Conservation (phyloP, 2,797 vertebrate species). For the Notolepis coatsorum region DNA sequence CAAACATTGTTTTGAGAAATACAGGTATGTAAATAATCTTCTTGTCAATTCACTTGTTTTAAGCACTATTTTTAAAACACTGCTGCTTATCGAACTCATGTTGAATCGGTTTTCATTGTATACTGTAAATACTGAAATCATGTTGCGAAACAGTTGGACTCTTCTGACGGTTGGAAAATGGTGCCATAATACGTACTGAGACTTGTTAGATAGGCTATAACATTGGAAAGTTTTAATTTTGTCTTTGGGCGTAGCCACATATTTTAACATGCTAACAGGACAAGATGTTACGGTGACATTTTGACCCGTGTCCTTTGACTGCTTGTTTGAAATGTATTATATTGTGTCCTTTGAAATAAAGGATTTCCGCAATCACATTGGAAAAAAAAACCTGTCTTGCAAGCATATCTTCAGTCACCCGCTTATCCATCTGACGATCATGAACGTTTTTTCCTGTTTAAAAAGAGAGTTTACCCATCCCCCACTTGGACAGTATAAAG, state of each 20-base stretch:
- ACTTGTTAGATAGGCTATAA: conserved; percentile 40
- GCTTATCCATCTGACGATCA: too few species aligned
- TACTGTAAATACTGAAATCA: conserved; percentile 59
- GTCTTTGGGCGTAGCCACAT: conserved; percentile 51
- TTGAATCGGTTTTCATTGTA: conserved; percentile 41
- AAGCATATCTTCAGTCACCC: too few species aligned
- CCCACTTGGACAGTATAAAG: conserved; percentile 24
- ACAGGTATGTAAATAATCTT: conserved; percentile 72
- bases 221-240: conserved; percentile 27
- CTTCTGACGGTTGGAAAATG: conserved; percentile 58
- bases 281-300: conserved; percentile 35
- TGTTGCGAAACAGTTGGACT: conserved; percentile 59
- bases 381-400: conserved; percentile 27
- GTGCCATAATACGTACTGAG: conserved; percentile 78
- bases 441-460: too few species aligned
- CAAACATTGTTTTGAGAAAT: conserved; percentile 44
- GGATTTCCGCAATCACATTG: conserved; percentile 51
- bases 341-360: conserved; percentile 59
- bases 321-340: conserved; percentile 54
- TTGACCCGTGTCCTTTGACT: conserved; percentile 48
- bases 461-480: too few species aligned
- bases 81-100: conserved; percentile 41
- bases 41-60: conserved; percentile 58
- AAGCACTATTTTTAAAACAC: conserved; percentile 69
- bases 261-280: conserved; percentile 54